Evolutionary conservation across 2,888 invertebrate species (phyloP).

Genomic region (Argyresthia goedartella): DNA sequence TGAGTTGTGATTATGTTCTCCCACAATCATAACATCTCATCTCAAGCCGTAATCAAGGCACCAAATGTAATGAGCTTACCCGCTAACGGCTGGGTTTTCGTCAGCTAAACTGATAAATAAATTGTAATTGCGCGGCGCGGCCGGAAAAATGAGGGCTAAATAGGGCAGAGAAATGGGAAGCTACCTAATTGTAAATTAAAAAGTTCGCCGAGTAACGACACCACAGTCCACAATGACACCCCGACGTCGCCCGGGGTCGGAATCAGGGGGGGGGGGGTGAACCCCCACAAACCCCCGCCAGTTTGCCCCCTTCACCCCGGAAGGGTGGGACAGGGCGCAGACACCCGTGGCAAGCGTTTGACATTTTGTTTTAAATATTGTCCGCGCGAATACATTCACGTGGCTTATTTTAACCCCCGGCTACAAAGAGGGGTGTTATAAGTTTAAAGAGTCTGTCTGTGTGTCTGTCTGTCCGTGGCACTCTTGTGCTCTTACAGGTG

Average conservation of each 20-base stretch:
- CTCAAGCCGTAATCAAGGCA: not conserved
- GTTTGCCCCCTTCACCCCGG: slow-evolving; percentile 17
- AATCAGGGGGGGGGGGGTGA: slow-evolving; percentile 3
- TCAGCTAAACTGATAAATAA: slow-evolving; percentile 43
- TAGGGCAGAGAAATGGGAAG: slow-evolving; percentile 70
- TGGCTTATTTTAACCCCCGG: slow-evolving; percentile 42
- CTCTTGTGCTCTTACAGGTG: no score
- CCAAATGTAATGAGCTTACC: no score
- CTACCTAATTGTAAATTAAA: slow-evolving; percentile 72
- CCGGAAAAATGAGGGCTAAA: slow-evolving; percentile 69
- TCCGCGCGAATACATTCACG: slow-evolving; percentile 66
- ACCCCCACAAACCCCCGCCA: slow-evolving; percentile 20
- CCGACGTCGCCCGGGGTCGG: slow-evolving; percentile 34
- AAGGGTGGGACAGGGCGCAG: slow-evolving; percentile 35
- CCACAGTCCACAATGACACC: slow-evolving; percentile 71
- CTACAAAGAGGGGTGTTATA: no score
- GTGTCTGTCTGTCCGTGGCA: no score
- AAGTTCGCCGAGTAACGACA: slow-evolving; percentile 71
- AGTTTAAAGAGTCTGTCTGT: no score
- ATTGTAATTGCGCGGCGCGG: slow-evolving; percentile 63
- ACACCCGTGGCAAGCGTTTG: slow-evolving; percentile 67
- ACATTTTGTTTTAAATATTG: slow-evolving; percentile 72
- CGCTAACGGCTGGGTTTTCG: no score
- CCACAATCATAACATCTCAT: not conserved
- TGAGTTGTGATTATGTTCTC: not conserved